Conservation (phyloP, 2,113 vertebrate species). For the Halcyon senegalensis region DNA sequence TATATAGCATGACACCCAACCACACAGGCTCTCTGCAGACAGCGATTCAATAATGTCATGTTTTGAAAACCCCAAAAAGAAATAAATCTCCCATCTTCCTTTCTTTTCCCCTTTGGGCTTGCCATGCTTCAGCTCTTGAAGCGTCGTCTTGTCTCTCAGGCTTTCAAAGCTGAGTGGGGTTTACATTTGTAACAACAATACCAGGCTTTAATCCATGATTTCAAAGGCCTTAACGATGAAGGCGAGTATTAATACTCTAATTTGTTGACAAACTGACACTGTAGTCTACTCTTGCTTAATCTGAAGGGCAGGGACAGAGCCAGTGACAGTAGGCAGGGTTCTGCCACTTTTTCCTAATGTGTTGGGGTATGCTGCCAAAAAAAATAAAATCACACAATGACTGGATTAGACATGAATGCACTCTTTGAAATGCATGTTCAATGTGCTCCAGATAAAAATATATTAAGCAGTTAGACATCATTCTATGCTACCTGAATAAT, state of each 20-base stretch:
- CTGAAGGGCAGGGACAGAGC: background rate
- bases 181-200: background rate
- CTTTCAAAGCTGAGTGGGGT: background rate
- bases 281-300: background rate
- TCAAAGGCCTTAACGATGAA: background rate
- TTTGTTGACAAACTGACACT: background rate
- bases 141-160: background rate
- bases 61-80: background rate
- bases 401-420: background rate
- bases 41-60: background rate
- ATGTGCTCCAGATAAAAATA: slow-evolving; percentile 18
- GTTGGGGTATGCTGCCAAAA: background rate
- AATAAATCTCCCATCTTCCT: background rate
- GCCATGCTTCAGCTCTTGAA: background rate
- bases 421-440: slow-evolving; percentile 1
- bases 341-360: background rate
- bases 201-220: background rate
- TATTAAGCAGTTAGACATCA: background rate
- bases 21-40: background rate
- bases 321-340: background rate
- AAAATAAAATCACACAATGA: background rate
- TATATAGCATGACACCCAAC: background rate
- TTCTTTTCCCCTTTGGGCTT: background rate
- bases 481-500: slow-evolving; percentile 32
- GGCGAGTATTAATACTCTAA: background rate